These are phyloP conservation scores for Platynereis dumerilii DNA, from an alignment of 2,888 invertebrate genomes.

Conservation along the genomic window DNA sequence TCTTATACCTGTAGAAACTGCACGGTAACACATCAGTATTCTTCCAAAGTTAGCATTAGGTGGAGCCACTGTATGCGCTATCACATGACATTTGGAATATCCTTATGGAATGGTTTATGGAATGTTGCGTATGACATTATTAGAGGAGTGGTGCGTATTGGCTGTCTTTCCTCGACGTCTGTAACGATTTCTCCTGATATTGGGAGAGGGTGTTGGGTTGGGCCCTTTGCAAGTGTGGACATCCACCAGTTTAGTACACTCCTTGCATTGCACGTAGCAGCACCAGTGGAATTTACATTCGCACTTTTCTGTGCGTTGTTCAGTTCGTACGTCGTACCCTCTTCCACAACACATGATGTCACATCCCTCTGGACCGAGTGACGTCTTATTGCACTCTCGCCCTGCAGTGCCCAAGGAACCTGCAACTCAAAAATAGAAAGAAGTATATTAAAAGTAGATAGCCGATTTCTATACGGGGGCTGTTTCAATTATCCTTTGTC, in stretches of 20 bases:
- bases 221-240: slow-evolving; percentile 84
- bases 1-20: no score
- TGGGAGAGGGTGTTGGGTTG: slow-evolving; percentile 31
- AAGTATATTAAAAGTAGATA: no score
- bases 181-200: not conserved
- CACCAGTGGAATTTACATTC: slow-evolving; percentile 87
- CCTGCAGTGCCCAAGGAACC: slow-evolving; percentile 69
- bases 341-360: slow-evolving; percentile 67
- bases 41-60: no score
- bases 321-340: slow-evolving; percentile 68
- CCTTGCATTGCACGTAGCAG: slow-evolving; percentile 85
- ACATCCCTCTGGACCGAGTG: slow-evolving; percentile 66
- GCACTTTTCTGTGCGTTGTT: slow-evolving; percentile 74
- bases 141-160: no score
- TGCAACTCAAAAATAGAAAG: slow-evolving; percentile 32
- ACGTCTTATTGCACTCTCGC: slow-evolving; percentile 67
- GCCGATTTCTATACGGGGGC: no score
- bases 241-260: slow-evolving; percentile 73
- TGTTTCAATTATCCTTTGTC: no score
- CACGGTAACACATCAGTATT: no score
- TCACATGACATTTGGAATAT: no score
- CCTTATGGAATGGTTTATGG: no score
- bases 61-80: no score
- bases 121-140: no score
- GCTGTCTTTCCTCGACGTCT: not conserved